Evolutionary conservation across 2,797 vertebrate species (phyloP).

Genomic region (Protonibea diacanthus): DNA sequence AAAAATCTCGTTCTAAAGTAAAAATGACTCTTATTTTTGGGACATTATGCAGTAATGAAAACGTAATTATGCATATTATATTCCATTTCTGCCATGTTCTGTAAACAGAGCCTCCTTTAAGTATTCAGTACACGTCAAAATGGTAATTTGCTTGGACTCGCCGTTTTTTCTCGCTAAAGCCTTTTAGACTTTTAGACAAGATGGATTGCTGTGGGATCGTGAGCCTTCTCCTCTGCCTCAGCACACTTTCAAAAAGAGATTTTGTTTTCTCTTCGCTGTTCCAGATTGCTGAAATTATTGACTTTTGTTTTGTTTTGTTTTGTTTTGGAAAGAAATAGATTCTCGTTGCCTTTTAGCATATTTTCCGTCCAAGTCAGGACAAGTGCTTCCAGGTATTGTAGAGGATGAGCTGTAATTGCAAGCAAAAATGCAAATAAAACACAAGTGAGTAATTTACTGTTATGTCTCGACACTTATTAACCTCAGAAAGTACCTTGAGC

Average conservation of each 20-base stretch:
- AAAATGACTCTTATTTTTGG: too few relatives aligned
- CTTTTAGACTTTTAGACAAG: conserved; percentile 7
- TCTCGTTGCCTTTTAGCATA: neutral
- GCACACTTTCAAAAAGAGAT: conserved; percentile 10
- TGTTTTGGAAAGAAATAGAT: neutral
- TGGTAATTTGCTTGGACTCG: neutral
- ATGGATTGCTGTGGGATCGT: conserved; percentile 4
- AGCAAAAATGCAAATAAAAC: neutral
- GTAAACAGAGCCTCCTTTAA: neutral
- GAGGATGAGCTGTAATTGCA: neutral
- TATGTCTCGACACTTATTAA: neutral
- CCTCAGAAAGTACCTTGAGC: neutral
- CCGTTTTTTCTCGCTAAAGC: neutral
- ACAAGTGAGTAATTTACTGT: neutral
- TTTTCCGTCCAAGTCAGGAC: neutral
- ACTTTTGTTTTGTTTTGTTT: neutral
- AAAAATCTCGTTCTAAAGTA: too few relatives aligned
- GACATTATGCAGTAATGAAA: too few relatives aligned
- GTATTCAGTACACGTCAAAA: neutral
- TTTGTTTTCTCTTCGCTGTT: neutral
- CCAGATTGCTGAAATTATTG: conserved; percentile 5
- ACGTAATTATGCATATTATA: too few relatives aligned
- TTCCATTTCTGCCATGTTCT: too few relatives aligned
- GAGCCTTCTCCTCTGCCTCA: neutral
- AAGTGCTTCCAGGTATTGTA: neutral